A percentile compares a stretch with the other conserved stretches of the same genome.
These are phyloP conservation scores for Pheucticus melanocephalus DNA, from an alignment of 2,113 vertebrate species.

Conservation along the genomic window DNA sequence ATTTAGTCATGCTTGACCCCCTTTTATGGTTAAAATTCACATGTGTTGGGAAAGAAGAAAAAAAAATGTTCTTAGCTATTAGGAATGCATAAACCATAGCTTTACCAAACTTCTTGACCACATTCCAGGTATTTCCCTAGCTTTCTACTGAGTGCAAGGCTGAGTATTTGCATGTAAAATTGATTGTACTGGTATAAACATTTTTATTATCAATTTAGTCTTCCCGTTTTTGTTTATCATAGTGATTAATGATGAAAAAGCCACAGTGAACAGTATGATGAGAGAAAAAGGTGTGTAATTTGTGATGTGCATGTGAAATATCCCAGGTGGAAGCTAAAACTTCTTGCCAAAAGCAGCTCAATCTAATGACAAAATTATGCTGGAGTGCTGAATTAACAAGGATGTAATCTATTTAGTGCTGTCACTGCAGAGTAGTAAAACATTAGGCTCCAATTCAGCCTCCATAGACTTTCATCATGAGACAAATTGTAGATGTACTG, in stretches of 20 bases:
- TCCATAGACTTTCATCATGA: background rate
- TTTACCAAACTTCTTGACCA: background rate
- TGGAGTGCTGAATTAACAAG: constrained; percentile 14
- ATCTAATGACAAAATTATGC: background rate
- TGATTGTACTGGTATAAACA: background rate
- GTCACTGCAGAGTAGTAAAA: background rate
- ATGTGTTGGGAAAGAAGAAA: background rate
- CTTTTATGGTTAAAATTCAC: background rate
- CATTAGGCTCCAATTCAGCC: background rate
- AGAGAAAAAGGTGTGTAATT: background rate
- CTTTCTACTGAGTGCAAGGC: background rate
- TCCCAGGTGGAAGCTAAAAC: background rate
- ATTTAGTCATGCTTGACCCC: background rate
- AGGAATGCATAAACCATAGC: background rate
- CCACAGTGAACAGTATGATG: background rate
- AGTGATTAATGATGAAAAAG: background rate
- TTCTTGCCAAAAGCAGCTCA: background rate
- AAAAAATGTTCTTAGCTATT: background rate
- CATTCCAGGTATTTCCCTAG: background rate
- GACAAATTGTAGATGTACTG: background rate
- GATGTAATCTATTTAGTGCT: constrained; percentile 14
- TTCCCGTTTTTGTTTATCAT: background rate
- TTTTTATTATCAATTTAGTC: background rate
- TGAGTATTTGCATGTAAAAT: background rate
- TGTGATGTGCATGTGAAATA: background rate